These are phyloP conservation scores for Gephyroberyx darwinii DNA, from an alignment of 2,797 vertebrate species.

Conservation along the genomic window DNA sequence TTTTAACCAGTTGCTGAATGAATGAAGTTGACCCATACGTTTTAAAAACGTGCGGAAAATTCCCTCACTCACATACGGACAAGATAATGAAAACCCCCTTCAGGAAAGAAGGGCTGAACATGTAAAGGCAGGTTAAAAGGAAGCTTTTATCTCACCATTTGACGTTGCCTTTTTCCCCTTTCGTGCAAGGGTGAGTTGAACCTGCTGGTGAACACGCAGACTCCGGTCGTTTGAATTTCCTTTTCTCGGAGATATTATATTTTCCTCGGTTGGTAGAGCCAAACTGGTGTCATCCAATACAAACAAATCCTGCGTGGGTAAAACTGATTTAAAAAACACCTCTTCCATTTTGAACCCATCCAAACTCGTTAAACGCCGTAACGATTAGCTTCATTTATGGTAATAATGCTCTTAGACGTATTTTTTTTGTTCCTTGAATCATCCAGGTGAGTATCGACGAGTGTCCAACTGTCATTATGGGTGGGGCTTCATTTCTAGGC, in stretches of 20 bases:
- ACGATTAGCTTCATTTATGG: background rate
- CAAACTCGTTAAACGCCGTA: fast-evolving
- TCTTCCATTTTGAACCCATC: slow-evolving; percentile 46
- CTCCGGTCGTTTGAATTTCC: slow-evolving; percentile 20
- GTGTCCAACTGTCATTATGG: slow-evolving; percentile 11
- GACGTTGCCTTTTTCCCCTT: slow-evolving; percentile 37
- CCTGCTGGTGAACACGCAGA: slow-evolving; percentile 70
- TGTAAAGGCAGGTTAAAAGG: background rate
- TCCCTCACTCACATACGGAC: too few relatives aligned
- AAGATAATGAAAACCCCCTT: too few relatives aligned
- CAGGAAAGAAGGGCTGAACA: too few relatives aligned
- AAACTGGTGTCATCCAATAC: slow-evolving; percentile 63
- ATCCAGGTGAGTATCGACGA: slow-evolving; percentile 12
- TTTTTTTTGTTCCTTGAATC: slow-evolving; percentile 43
- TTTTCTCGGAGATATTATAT: background rate
- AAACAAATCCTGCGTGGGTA: slow-evolving; percentile 18
- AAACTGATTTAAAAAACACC: slow-evolving; percentile 55
- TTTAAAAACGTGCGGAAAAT: background rate
- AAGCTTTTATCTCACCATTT: slow-evolving; percentile 51
- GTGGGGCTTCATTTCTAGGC: slow-evolving; percentile 49
- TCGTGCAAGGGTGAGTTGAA: slow-evolving; percentile 68
- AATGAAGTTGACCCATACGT: background rate
- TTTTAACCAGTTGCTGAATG: background rate
- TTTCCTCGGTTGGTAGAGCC: slow-evolving; percentile 61
- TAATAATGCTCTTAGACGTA: background rate